These are phyloP conservation scores for Phymastichus coffea DNA, from an alignment of 1,140 invertebrate genomes.

Conservation along the genomic window DNA sequence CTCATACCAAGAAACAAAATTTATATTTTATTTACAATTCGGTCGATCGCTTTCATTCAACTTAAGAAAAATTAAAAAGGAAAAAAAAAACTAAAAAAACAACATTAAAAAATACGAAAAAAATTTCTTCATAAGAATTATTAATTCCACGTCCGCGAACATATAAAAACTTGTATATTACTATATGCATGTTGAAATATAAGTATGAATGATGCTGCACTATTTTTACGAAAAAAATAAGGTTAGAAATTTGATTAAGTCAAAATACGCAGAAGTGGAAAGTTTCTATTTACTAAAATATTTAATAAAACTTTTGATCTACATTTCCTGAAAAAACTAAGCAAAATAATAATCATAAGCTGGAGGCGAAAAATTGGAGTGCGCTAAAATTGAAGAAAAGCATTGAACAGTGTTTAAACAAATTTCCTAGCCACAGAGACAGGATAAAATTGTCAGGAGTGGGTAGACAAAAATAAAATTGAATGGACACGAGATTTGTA, in stretches of 20 bases:
- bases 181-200: constrained; percentile 14
- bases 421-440: no score
- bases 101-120: constrained; percentile 1
- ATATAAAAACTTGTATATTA: neutral
- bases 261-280: constrained; percentile 22
- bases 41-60: constrained; percentile 25
- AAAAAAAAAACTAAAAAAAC: constrained; percentile 4
- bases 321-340: no score
- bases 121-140: neutral
- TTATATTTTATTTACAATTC: no score
- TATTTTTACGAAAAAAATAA: constrained; percentile 25
- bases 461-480: neutral
- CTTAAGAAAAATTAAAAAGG: constrained; percentile 1
- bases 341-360: no score
- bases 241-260: constrained; percentile 20
- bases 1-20: no score
- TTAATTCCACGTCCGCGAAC: neutral
- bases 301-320: no score
- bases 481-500: neutral
- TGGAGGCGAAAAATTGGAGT: no score
- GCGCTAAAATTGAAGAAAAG: no score
- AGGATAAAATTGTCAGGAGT: no score
- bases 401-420: no score
- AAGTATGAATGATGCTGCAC: constrained; percentile 19
- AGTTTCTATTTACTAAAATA: no score